These are phyloP conservation scores for Sorex fumeus DNA, from an alignment of 2,113 vertebrate species.

Conservation along the genomic window DNA sequence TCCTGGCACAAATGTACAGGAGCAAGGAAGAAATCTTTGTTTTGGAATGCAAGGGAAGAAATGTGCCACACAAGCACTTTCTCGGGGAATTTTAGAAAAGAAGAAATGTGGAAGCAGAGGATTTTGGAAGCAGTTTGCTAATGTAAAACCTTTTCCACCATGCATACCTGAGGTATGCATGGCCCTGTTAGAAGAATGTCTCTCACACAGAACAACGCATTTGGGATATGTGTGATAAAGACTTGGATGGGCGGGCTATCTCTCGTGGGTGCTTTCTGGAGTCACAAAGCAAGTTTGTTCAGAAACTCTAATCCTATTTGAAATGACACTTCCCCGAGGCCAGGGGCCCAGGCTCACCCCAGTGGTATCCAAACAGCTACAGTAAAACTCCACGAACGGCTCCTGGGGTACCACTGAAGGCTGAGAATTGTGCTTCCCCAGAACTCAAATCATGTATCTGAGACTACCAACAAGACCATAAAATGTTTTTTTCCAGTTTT, in stretches of 20 bases:
- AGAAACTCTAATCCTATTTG: slow-evolving; percentile 8
- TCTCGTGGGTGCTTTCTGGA: slow-evolving; percentile 7
- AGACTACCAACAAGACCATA: slow-evolving; percentile 76
- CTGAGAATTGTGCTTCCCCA: slow-evolving; percentile 62
- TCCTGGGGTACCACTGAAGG: slow-evolving; percentile 20
- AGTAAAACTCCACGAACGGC: background rate
- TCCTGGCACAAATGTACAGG: slow-evolving; percentile 3
- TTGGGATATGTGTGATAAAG: background rate
- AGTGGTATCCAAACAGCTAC: background rate
- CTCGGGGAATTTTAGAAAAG: slow-evolving; percentile 33
- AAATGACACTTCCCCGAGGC: background rate
- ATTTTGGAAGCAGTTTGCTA: slow-evolving; percentile 23
- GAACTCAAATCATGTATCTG: slow-evolving; percentile 69
- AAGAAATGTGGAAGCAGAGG: background rate
- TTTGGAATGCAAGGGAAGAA: slow-evolving; percentile 17
- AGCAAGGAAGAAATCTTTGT: background rate
- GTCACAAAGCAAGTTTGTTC: background rate
- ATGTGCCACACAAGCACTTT: background rate
- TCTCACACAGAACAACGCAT: background rate
- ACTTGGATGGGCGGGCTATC: background rate
- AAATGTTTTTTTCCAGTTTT: slow-evolving; percentile 78
- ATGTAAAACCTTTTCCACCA: background rate
- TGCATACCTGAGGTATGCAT: background rate
- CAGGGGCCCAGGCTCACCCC: too few species aligned
- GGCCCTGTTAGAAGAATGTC: background rate